A percentile compares a stretch with the other conserved stretches of the same genome.
Evolutionary conservation across 2,888 invertebrate genomes (phyloP).

Genomic region (Teleogryllus oceanicus): DNA sequence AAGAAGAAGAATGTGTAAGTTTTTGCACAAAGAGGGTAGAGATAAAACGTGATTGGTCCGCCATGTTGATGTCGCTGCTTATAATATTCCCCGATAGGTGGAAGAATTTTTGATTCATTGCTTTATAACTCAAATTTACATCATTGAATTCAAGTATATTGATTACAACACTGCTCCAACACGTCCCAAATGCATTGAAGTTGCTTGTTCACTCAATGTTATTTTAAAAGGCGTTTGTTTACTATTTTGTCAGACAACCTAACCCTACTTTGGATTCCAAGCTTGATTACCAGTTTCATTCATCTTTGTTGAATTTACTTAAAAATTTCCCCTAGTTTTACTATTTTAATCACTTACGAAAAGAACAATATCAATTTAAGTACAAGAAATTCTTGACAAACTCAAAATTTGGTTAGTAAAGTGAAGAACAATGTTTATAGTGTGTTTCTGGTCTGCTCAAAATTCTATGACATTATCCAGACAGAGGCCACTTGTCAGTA

Average conservation of each 20-base stretch:
- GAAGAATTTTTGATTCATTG: constrained; percentile 23
- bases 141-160: not conserved
- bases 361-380: no score
- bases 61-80: constrained; percentile 58
- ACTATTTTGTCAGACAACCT: not conserved
- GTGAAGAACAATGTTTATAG: not conserved
- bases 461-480: not conserved
- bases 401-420: no score
- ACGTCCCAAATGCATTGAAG: no score
- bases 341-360: no score
- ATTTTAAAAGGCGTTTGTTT: not conserved
- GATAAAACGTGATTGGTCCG: constrained; percentile 46
- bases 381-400: no score
- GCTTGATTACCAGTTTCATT: not conserved
- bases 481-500: not conserved
- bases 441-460: not conserved
- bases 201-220: not conserved
- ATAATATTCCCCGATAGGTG: constrained; percentile 53
- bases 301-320: no score
- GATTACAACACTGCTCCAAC: no score
- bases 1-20: constrained; percentile 99
- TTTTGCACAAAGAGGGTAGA: constrained; percentile 40
- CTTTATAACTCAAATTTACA: not conserved
- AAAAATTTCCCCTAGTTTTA: no score
- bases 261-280: not conserved